Percentiles rank a stretch among this genome's conserved stretches.
These are phyloP conservation scores for Electrona antarctica DNA, from an alignment of 2,113 vertebrate species.

Conservation along the genomic window DNA sequence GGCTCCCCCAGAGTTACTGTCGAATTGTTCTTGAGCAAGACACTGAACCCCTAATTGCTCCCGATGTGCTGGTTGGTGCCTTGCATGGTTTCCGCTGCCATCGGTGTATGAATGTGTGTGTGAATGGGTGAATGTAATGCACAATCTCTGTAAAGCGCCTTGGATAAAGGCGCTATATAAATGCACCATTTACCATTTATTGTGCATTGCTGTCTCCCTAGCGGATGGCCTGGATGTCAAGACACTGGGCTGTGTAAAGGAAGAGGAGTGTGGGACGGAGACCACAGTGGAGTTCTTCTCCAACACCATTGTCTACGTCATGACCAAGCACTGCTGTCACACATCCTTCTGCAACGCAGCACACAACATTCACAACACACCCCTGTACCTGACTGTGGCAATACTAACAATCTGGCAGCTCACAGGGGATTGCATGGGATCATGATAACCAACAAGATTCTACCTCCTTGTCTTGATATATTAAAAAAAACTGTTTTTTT, in stretches of 20 bases:
- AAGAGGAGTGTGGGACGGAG: constrained; percentile 58
- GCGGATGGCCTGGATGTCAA: constrained; percentile 65
- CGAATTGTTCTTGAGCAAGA: too few relatives aligned
- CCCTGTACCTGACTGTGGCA: constrained; percentile 36
- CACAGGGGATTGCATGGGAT: constrained; percentile 1
- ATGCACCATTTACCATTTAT: too few relatives aligned
- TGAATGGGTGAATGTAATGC: too few relatives aligned
- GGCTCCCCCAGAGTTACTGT: too few relatives aligned
- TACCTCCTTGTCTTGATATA: too few relatives aligned
- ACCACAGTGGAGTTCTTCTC: constrained; percentile 46
- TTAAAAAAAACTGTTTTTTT: too few relatives aligned
- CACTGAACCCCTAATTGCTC: too few relatives aligned
- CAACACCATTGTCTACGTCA: constrained; percentile 62
- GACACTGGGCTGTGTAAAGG: constrained; percentile 64
- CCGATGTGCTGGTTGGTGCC: too few relatives aligned
- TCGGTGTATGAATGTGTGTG: too few relatives aligned
- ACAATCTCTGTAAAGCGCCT: too few relatives aligned
- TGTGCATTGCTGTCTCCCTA: constrained; percentile 26
- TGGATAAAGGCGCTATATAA: too few relatives aligned
- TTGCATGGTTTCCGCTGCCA: too few relatives aligned
- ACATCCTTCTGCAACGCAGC: constrained; percentile 71
- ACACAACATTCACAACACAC: constrained; percentile 6
- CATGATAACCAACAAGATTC: constrained; percentile 3
- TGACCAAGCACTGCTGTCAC: constrained; percentile 74
- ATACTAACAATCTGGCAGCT: constrained; percentile 32